These are phyloP conservation scores for Eidolon dupreanum DNA, from an alignment of 2,797 vertebrate species.

Conservation along the genomic window DNA sequence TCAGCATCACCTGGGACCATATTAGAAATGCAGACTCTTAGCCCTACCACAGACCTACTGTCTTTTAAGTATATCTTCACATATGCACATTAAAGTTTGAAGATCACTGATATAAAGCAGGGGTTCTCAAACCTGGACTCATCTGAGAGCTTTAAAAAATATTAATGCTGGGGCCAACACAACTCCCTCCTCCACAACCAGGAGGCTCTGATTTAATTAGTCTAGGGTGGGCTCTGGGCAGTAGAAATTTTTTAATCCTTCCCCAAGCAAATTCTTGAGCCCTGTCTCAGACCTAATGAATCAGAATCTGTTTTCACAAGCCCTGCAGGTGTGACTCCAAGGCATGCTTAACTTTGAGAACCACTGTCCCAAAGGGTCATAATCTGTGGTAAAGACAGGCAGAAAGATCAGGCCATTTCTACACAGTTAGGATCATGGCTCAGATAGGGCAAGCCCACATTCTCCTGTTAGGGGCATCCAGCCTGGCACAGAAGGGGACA, in stretches of 20 bases:
- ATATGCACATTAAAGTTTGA: neutral
- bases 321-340: neutral
- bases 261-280: neutral
- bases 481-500: neutral
- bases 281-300: neutral
- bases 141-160: neutral
- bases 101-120: neutral
- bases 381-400: neutral
- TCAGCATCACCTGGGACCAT: no score
- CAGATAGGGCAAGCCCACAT: neutral
- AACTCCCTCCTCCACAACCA: fast-evolving
- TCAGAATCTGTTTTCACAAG: neutral
- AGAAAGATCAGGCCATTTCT: neutral
- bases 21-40: neutral
- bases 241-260: neutral
- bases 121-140: neutral
- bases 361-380: neutral
- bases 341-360: neutral
- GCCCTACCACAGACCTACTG: neutral
- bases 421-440: neutral
- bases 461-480: neutral
- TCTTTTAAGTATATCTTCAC: neutral
- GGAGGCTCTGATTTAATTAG: neutral
- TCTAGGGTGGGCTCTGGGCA: neutral
- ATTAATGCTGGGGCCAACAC: neutral